Base-by-base conservation (phyloP, 2,797 vertebrate species). In the Caiman crocodilus region DNA sequence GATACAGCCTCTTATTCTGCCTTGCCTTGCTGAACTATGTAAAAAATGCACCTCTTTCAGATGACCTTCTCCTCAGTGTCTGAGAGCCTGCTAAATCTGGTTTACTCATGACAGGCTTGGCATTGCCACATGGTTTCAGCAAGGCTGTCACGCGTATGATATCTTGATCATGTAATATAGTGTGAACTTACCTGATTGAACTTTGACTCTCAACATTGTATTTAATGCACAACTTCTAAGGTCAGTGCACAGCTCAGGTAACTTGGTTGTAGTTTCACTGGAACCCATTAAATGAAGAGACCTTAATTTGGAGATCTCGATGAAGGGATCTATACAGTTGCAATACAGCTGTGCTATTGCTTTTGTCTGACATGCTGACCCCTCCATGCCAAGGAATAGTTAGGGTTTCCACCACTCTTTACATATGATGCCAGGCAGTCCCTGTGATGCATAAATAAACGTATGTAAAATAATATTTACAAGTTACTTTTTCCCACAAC, bases 221-320 rank as follows among this genome's bases (percentile, higher is more conserved):
- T n/a, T n/a, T n/a, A n/a, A n/a, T n/a, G n/a, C n/a, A n/a, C n/a
- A n/a, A n/a, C n/a, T 16, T 12, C 30, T 63, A 20, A 55, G 63
- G 60, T 2, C 14, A 25, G 6, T 2, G 11, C 14, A 55, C 20
- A 28, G 50, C 3, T 32, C 23, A 21, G 6, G 20, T 69, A 35
- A 69, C 23, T 6, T 32, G 20, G 67, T 32, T 35, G 20, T 13
- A 30, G 20, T n/a, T 75, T 0, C 0, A 1, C 4, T 14, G n/a
- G 21, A 76, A 56, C 18, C 0, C 0, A 30, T 59, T 76, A 75
- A 10, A 9, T 0, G 4, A n/a, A 58, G 20, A 0, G 25, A 0
- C 21, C 3, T 78, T 75, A 50, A 50, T 50, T 50, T 50, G 42
- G 42, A 50, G 42, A 50, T 50, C 42, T 10, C 3, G 42, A 50